Conservation (phyloP, 2,888 invertebrate genomes). For the Trachelus tabidus region DNA sequence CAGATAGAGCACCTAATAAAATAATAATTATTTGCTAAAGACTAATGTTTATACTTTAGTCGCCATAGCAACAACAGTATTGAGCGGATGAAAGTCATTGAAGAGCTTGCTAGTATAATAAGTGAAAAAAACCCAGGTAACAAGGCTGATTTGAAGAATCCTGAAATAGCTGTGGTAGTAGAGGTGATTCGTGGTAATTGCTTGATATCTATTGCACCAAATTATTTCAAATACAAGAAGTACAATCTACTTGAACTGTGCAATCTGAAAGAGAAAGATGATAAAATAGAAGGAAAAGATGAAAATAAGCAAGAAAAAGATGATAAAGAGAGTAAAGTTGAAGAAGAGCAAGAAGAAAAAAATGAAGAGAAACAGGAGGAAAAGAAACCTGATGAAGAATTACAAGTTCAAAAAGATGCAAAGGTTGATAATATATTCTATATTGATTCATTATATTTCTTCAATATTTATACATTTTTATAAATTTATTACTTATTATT, state of each 20-base stretch:
- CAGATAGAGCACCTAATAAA: conserved; percentile 3
- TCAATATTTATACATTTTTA: not conserved
- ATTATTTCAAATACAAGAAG: conserved; percentile 83
- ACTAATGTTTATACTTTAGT: conserved; percentile 47
- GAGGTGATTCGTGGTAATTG: conserved; percentile 86
- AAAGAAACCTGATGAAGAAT: not conserved
- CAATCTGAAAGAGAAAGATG: conserved; percentile 31
- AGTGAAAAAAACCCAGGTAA: conserved; percentile 76
- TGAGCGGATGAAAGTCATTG: conserved; percentile 78
- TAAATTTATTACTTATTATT: not conserved
- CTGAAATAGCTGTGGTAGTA: conserved; percentile 82
- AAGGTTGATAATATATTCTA: not conserved
- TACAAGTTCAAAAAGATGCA: not conserved
- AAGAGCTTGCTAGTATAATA: conserved; percentile 79
- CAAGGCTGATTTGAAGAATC: conserved; percentile 82
- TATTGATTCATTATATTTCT: not conserved
- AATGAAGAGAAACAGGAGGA: conserved; percentile 4
- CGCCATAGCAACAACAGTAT: conserved; percentile 82
- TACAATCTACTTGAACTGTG: conserved; percentile 82
- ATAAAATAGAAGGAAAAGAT: conserved; percentile 10
- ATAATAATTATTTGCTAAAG: conserved; percentile 13
- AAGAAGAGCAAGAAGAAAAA: not conserved
- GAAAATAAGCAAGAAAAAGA: not conserved
- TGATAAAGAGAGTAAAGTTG: not conserved
- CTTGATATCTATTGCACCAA: conserved; percentile 81